Evolutionary conservation across 2,113 vertebrate species (phyloP).

Genomic region (Dryoscopus gambensis): DNA sequence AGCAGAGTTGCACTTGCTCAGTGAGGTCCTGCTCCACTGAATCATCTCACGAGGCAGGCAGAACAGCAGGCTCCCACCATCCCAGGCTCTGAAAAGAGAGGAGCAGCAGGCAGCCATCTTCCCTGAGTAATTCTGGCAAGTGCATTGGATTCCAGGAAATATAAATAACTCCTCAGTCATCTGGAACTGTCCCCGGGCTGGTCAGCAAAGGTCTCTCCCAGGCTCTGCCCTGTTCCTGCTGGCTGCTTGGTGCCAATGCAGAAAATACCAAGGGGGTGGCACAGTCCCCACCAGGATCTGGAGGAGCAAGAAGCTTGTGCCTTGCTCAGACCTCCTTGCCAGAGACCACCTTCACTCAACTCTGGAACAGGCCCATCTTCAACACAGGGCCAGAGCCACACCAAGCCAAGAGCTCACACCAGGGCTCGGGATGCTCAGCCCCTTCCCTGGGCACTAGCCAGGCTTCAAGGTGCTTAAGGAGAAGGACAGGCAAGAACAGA

Average conservation of each 20-base stretch:
- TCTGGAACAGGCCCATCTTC: too few species aligned
- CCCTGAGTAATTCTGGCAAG: neutral
- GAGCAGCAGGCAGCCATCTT: neutral
- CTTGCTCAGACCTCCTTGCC: neutral
- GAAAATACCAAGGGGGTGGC: neutral
- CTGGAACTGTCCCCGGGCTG: neutral
- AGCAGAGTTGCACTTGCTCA: neutral
- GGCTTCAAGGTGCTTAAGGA: neutral
- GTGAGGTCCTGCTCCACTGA: neutral
- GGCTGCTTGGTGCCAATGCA: accelerated
- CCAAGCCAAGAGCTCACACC: neutral
- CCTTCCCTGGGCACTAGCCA: neutral
- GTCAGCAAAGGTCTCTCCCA: neutral
- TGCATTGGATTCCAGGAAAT: neutral
- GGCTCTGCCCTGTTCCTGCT: neutral
- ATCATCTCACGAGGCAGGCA: neutral
- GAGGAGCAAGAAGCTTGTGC: accelerated
- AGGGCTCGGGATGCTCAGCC: accelerated
- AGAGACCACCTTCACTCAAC: accelerated
- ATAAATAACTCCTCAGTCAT: neutral
- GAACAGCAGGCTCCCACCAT: neutral
- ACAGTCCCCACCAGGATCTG: neutral
- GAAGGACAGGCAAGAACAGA: neutral
- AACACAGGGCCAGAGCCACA: neutral
- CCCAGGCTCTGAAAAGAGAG: neutral